phyloP scores from a whole-genome alignment of 2,797 vertebrate genomes.

The Acrossocheilus fasciatus region DNA sequence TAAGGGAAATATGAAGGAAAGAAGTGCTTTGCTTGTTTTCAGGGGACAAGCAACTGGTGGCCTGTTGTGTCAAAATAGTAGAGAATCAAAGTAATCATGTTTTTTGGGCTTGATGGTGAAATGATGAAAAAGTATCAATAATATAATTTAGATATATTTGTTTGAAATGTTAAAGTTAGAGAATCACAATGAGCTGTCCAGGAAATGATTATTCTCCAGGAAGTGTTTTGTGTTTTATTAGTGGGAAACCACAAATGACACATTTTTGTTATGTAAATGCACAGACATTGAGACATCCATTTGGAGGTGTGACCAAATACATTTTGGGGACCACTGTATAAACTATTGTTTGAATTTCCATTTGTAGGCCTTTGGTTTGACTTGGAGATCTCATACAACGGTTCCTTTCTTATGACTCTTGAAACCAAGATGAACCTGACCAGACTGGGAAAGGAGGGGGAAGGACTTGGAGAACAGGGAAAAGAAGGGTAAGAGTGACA shows the following conservation, averaged over 20 bases:
- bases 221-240: not conserved
- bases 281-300: not conserved
- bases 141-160: not conserved
- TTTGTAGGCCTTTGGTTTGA: conserved; percentile 93
- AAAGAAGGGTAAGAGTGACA: conserved; percentile 91
- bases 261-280: not conserved
- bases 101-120: not conserved
- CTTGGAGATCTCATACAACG: conserved; percentile 93
- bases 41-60: not conserved
- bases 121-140: not conserved
- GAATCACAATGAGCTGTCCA: not conserved
- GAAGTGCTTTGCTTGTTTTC: not conserved
- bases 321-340: not conserved
- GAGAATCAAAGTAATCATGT: not conserved
- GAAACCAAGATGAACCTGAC: conserved; percentile 99
- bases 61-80: conserved; percentile 19
- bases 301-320: not conserved
- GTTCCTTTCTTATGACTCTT: conserved; percentile 97
- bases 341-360: not conserved
- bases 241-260: not conserved
- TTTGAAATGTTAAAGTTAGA: not conserved
- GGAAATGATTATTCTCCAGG: not conserved
- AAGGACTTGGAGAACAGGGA: conserved; percentile 91
- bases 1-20: not conserved
- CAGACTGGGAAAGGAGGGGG: conserved; percentile 95